phyloP scores from a whole-genome alignment of 2,113 vertebrate genomes.

The Neodon shergylaensis region DNA sequence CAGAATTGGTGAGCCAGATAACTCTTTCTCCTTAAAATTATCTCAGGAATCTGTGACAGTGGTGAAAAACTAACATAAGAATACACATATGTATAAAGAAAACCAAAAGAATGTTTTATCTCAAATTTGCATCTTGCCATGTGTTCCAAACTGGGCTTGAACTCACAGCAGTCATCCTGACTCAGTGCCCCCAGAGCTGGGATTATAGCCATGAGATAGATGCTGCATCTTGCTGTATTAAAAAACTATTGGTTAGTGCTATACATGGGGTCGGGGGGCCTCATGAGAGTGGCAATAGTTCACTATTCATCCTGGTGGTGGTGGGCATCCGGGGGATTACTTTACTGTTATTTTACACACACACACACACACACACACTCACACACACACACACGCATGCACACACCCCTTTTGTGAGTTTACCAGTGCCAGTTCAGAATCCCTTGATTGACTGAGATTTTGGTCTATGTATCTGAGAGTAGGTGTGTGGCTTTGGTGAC shows the following conservation, averaged over 20 bases:
- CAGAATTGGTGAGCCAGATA: not conserved
- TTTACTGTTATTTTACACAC: not conserved
- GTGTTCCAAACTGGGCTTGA: not conserved
- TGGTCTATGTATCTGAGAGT: not conserved
- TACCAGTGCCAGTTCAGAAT: no score
- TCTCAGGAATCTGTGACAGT: not conserved
- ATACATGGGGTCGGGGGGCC: accelerated
- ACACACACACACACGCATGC: not conserved
- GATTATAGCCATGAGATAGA: not conserved
- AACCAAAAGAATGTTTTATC: not conserved
- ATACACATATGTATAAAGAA: not conserved
- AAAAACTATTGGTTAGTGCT: not conserved
- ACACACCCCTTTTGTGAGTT: not conserved
- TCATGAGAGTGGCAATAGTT: not conserved
- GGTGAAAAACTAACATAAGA: no score
- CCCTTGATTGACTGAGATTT: not conserved
- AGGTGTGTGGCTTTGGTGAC: not conserved
- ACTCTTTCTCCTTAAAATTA: not conserved
- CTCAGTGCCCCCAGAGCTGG: no score
- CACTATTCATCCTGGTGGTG: not conserved
- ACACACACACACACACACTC: not conserved
- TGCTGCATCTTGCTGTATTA: no score
- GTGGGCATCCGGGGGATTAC: not conserved
- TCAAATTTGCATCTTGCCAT: not conserved
- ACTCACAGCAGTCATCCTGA: not conserved